These are phyloP conservation scores for Oreochromis mossambicus DNA, from an alignment of 2,797 vertebrate species.

Conservation along the genomic window DNA sequence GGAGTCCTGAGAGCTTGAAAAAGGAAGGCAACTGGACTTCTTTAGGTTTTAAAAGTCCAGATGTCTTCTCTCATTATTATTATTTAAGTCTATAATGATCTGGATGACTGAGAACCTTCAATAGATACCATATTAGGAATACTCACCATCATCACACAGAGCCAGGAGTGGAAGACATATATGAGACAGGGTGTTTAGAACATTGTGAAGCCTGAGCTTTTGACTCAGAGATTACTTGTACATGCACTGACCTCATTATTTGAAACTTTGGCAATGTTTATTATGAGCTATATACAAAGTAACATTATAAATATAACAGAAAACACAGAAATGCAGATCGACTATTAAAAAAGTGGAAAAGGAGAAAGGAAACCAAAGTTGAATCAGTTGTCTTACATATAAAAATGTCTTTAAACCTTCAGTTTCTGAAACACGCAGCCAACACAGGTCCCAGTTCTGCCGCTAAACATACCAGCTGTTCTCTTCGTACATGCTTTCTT, in stretches of 20 bases:
- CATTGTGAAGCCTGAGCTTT: background rate
- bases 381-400: background rate
- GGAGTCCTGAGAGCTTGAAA: background rate
- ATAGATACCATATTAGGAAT: fast-evolving
- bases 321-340: background rate
- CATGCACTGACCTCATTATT: background rate
- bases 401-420: background rate
- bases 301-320: background rate
- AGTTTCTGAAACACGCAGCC: background rate
- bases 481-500: background rate
- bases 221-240: background rate
- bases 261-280: background rate
- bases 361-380: background rate
- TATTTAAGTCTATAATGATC: background rate
- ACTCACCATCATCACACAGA: background rate
- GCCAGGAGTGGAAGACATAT: background rate
- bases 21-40: background rate
- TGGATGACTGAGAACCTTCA: background rate
- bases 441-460: background rate
- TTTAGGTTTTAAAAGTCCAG: background rate
- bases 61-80: background rate
- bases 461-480: background rate
- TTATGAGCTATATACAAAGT: background rate
- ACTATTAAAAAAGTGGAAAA: background rate
- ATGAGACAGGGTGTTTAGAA: background rate